Base-by-base conservation (phyloP, 2,888 invertebrate species). In the Strigamia crassipes region DNA sequence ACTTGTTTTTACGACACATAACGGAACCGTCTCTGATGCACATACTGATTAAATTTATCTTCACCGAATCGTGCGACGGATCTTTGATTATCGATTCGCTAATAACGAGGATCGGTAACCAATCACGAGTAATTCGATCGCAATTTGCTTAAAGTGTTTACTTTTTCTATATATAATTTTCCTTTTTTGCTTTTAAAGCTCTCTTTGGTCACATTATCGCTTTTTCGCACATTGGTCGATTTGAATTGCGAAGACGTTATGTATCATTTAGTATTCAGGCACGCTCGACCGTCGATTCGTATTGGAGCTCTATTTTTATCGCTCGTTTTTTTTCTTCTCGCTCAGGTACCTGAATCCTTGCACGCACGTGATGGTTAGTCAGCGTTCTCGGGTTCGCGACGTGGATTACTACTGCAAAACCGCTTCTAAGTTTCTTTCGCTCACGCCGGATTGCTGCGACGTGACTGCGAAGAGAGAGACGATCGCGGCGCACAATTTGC, bases 211-310 rank as follows among this genome's bases (percentile, higher is more conserved):
- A 94, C 97, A 0, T 89, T 99, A 85, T 93, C 96, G 0, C 89
- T 99, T 13, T 95, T 99, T 88, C 94, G 96, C 87, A 96, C 96
- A 0, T 90, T 99, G 83, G 91, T 98, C 81, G 94, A 95, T 85
- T 89, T 98, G 83, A 95, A 97, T 88, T 97, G 96, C 89, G 99
- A 99, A 88, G 99, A 99, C 88, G 92, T 98, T 78, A 95, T 99
- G 94, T 89, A 96, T 85, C 96, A 97, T 86, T 89, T 98, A 79
- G 91, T 96, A 78, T 92, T 95, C 86, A 89, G 87, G 89, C 89
- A 86, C 86, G 86, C 42, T 79, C 5, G 38, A 79, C 6, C 42
- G 42, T 79, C 41, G 42, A n/a, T 79, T 42, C 1, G 2, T 8
- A 13, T 21, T 18, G 41, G 0, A 2, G 21, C n/a, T 41, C 8